Conservation (phyloP, 2,113 vertebrate species). For the Sterna hirundo region DNA sequence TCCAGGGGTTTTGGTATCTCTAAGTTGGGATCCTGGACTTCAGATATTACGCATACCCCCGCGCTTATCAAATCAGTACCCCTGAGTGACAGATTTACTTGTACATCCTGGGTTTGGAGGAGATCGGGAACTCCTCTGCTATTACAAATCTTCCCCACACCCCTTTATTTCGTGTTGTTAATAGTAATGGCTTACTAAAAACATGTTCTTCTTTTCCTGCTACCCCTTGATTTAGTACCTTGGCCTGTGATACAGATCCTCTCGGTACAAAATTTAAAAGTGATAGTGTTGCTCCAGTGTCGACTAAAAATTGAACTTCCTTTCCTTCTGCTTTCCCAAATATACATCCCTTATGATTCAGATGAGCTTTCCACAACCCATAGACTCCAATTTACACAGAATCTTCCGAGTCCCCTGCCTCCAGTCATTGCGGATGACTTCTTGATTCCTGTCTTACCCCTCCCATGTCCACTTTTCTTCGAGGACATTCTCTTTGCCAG, state of each 20-base stretch:
- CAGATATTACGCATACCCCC: fast-evolving
- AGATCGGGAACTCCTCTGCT: not conserved
- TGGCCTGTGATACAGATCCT: not conserved
- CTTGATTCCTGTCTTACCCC: not conserved
- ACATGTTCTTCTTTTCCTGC: not conserved
- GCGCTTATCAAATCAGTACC: not conserved
- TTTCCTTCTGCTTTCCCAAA: not conserved
- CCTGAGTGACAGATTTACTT: fast-evolving
- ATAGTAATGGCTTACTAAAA: not conserved
- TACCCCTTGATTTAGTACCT: not conserved
- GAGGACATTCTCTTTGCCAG: not conserved
- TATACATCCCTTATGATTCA: not conserved
- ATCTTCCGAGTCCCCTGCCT: not conserved
- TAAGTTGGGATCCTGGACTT: not conserved
- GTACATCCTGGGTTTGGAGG: not conserved
- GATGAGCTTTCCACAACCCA: not conserved
- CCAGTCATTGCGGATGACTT: not conserved
- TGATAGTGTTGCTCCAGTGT: not conserved
- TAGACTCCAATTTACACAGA: not conserved
- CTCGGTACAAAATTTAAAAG: not conserved
- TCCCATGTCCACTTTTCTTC: not conserved
- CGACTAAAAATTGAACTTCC: not conserved
- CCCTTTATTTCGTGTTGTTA: not conserved
- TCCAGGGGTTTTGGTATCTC: not conserved
- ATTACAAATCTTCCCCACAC: not conserved